Evolutionary conservation across 64 coral and sea anemone genomes (phyloP), one percentile per base, ranked within the genome.

Genomic region (Actinia tenebrosa): DNA sequence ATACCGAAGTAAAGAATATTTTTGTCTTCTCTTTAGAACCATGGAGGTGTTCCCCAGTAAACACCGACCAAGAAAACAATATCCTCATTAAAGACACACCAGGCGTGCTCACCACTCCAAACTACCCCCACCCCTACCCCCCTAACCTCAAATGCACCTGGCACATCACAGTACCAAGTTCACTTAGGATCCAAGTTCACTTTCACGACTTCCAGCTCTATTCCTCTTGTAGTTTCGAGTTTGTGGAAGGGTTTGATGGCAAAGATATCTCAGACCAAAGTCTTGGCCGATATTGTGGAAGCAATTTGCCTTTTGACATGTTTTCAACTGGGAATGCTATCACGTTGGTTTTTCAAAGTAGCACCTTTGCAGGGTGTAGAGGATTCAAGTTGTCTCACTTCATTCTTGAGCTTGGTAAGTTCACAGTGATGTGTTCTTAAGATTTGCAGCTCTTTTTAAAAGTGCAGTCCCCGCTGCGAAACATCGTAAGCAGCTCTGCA

Each of bases 341-440:
- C 3, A 85, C 83, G 11, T 45, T 85, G 25, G 37, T 85, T 4
- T 85, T 85, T 26, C 45, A 25, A 85, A 85, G n/a, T 22, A 43
- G 16, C 15, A 45, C 4, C 4, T 44, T 43, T 18, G 2, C 16
- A 30, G 10, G 16, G 0, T 62, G 9, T 85, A 9, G 83, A 85
- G 83, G 83, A 43, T 85, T 85, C 30, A 85, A 85, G 14, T 61
- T 85, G 37, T 85, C 83, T 85, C 54, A 85, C 25, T 17, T 16
- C 15, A 53, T 81, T 20, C 79, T 53, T 20, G 18, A 81, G 22
- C 79, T 53, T 9, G 79, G 79, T 81, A 81, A 81, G 79, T 52
- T 50, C 44, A 13, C 19, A 15, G 44, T 4, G 30, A 37, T 80
- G 25, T 78, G 44, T 78, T n/a, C 19, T 19, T 58, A 55, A 55